Percentiles rank a stretch among this genome's conserved stretches.
phyloP scores from a whole-genome alignment of 2,113 vertebrate genomes.

The Cisticola juncidis region DNA sequence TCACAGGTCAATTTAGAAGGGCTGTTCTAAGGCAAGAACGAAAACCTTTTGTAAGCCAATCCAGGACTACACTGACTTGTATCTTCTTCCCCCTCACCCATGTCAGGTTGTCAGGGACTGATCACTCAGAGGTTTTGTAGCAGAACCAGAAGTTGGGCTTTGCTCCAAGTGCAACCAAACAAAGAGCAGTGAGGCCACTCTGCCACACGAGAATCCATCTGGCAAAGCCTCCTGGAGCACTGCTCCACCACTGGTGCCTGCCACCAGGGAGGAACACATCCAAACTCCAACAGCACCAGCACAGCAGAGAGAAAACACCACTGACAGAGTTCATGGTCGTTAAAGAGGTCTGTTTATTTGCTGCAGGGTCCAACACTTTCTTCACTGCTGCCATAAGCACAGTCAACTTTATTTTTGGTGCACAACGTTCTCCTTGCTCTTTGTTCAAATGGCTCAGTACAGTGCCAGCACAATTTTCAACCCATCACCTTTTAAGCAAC shows the following conservation, averaged over 20 bases:
- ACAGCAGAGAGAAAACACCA: background rate
- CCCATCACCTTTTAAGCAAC: slow-evolving; percentile 23
- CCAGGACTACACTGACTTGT: background rate
- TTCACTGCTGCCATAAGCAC: slow-evolving; percentile 13
- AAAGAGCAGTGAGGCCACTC: background rate
- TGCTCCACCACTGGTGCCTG: background rate
- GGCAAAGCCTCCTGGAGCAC: background rate
- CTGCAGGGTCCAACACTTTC: slow-evolving; percentile 32
- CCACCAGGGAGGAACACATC: background rate
- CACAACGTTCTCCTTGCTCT: slow-evolving; percentile 1
- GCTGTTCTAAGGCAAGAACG: background rate
- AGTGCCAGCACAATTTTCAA: slow-evolving; percentile 5
- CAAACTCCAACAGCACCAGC: background rate
- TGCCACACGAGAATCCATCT: fast-evolving
- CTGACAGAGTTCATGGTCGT: background rate
- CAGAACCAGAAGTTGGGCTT: background rate
- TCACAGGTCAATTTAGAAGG: background rate
- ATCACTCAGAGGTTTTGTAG: background rate
- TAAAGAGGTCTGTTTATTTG: slow-evolving; percentile 64
- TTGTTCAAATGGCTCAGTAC: slow-evolving; percentile 43
- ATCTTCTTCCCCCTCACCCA: background rate
- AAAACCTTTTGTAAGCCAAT: background rate
- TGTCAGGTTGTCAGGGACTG: background rate
- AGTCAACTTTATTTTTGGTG: slow-evolving; percentile 3
- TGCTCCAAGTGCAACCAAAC: fast-evolving